Conservation (phyloP, 2,797 vertebrate genomes). For the Gorsachius magnificus region DNA sequence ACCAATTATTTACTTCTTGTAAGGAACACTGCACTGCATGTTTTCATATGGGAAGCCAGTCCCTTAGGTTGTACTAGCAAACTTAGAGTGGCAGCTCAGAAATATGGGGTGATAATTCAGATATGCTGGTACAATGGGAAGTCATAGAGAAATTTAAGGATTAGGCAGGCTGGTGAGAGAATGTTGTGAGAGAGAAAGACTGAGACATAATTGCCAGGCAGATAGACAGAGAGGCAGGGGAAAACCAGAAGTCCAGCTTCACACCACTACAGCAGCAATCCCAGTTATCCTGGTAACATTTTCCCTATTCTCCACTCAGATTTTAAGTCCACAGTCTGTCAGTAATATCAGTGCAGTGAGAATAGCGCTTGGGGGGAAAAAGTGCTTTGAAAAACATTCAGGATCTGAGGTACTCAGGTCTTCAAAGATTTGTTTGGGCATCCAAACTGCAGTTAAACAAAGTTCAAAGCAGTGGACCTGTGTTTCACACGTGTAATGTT, state of each 20-base stretch:
- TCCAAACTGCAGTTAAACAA: background rate
- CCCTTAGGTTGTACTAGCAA: background rate
- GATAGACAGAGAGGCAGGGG: background rate
- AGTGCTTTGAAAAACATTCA: background rate
- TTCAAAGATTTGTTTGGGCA: background rate
- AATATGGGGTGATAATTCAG: background rate
- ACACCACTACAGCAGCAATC: background rate
- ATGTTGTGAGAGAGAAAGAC: background rate
- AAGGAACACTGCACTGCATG: background rate
- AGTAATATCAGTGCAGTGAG: background rate
- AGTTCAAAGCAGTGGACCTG: background rate
- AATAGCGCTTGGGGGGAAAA: rapidly evolving
- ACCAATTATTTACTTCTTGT: background rate
- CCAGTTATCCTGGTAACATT: background rate
- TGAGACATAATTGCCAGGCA: background rate
- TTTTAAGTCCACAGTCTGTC: background rate
- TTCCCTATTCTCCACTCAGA: background rate
- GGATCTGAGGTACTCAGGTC: background rate
- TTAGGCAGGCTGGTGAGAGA: background rate
- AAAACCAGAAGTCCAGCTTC: background rate
- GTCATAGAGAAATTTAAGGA: background rate
- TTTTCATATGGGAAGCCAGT: background rate
- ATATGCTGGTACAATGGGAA: background rate
- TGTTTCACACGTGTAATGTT: background rate
- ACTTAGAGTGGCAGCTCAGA: background rate